Percentiles rank a stretch among this genome's conserved stretches.
Conservation (phyloP, 2,888 invertebrate genomes). For the Podotricha telesiphe region DNA sequence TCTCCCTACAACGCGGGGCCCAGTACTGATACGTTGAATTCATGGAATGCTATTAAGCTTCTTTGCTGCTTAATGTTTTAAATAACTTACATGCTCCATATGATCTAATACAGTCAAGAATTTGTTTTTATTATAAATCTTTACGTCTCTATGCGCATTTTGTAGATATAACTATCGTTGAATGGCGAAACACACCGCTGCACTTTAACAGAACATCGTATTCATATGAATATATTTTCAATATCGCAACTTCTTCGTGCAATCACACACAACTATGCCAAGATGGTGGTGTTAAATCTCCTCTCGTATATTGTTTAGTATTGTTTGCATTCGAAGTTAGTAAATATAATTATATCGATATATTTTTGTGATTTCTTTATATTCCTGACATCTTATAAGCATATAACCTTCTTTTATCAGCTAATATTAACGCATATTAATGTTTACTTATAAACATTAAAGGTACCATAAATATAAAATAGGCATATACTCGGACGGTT, state of each 20-base stretch:
- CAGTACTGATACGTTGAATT: no score
- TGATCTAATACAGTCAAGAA: neutral
- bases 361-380: neutral
- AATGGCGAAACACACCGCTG: neutral
- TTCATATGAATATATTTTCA: neutral
- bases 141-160: neutral
- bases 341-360: neutral
- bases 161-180: neutral
- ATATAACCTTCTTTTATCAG: conserved; percentile 38
- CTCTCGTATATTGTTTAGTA: neutral
- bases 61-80: no score
- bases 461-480: conserved; percentile 50
- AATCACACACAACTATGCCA: no score
- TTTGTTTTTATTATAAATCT: neutral
- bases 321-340: neutral
- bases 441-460: conserved; percentile 33
- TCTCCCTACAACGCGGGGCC: no score
- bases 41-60: no score
- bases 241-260: neutral
- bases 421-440: conserved; percentile 30
- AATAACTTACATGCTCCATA: neutral
- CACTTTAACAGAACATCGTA: neutral
- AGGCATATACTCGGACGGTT: conserved; percentile 30
- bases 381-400: conserved; percentile 20
- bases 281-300: no score